Conservation (phyloP, 2,888 invertebrate genomes). For the Xylota segnis region DNA sequence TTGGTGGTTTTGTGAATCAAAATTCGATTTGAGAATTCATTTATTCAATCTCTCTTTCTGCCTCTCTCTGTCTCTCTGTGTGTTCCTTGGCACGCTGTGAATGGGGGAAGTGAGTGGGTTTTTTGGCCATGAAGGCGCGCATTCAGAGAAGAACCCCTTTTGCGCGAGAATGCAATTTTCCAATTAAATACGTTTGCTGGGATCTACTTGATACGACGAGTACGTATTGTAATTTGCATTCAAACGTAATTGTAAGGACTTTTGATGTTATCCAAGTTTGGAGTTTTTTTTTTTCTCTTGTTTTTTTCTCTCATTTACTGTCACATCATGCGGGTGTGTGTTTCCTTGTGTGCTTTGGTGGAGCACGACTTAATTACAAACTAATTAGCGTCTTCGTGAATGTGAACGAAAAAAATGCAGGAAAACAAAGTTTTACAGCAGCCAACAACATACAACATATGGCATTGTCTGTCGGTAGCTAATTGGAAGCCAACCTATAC, state of each 20-base stretch:
- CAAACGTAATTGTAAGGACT: conserved; percentile 54
- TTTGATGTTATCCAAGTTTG: conserved; percentile 51
- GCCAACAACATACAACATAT: conserved; percentile 9
- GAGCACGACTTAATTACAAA: conserved; percentile 31
- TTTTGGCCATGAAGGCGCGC: conserved; percentile 40
- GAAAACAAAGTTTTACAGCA: conserved; percentile 1
- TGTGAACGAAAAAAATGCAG: conserved; percentile 3
- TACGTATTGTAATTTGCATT: conserved; percentile 64
- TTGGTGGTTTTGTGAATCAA: conserved; percentile 71
- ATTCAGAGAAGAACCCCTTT: conserved; percentile 59
- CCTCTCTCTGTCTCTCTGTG: no score
- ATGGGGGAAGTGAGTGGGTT: conserved; percentile 60
- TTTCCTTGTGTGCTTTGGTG: not conserved
- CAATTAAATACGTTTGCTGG: conserved; percentile 68
- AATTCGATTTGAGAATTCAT: conserved; percentile 75
- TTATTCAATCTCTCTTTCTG: conserved; percentile 62
- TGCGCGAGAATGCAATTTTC: conserved; percentile 72
- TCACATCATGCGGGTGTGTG: conserved; percentile 3
- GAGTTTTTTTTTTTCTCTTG: conserved; percentile 8
- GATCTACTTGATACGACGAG: conserved; percentile 56
- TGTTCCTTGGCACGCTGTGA: not conserved
- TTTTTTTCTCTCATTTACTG: not conserved
- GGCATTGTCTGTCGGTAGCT: conserved; percentile 8
- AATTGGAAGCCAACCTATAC: conserved; percentile 29
- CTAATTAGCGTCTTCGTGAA: conserved; percentile 33